Base-by-base conservation (phyloP, 2,888 invertebrate genomes). In the Rhamphomyia laevipes region DNA sequence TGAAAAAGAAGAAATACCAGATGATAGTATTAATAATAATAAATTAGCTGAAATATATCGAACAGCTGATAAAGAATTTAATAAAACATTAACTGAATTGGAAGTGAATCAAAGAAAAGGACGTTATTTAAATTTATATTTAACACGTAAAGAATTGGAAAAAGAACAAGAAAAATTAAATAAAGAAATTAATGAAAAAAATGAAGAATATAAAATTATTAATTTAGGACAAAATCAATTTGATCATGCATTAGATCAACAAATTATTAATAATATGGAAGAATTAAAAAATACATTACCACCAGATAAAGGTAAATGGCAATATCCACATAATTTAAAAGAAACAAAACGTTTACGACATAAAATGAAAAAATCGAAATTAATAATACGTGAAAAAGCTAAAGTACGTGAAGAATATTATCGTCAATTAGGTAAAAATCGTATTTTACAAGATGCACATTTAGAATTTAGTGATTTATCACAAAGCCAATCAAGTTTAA, bases 271-370 rank as follows among this genome's bases (percentile, higher is more conserved):
- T 12, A 21, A 21, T 12, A 15, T 11, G 2, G 27, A 42, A n/a
- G 10, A n/a, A 15, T 15, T 42, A 27, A 1, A 62, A 62, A 42
- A 57, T 59, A 23, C 55, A 53, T 5, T 48, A 55, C 15, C 55
- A 59, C 2, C 56, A 60, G 23, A n/a, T 37, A 37, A 12, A 45
- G 10, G 45, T 50, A 1, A 30, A 60, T n/a, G 55, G 55, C 56
- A 51, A 18, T 67, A 61, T 50, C 69, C 68, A 0, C 63, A 67
- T 41, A 69, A 61, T 0, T 48, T 68, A n/a, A 48, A 50, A 1
- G 66, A 68, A 31, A 60, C 63, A 2, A 54, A 60, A 40, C 57
- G 57, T 2, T 60, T 64, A 2, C 61, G 62, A 43, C 44, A 55
- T 2, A 51, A 58, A 4, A 54, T 67, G 57, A 64, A 65, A 16